Evolutionary conservation across 1,140 invertebrate genomes (phyloP), one percentile per base, ranked within the genome.

Genomic region (Plodia interpunctella): DNA sequence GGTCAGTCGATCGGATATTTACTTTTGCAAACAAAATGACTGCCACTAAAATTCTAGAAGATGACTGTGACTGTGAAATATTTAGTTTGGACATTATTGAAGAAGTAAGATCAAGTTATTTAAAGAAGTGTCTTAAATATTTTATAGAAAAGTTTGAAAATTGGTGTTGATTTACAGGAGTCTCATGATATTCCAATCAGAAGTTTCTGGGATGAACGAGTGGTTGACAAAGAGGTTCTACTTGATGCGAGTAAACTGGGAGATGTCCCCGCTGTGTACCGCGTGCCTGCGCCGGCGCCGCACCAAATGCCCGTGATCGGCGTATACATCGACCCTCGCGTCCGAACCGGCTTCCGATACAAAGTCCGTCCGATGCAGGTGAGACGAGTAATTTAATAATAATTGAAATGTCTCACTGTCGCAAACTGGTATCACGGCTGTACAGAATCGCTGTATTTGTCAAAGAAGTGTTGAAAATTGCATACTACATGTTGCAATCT

Each of bases 331-430:
- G 94, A 96, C 83, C 91, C 91, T 32, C 87, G 92, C 56, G 93
- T 96, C 56, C 87, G 93, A 52, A 92, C 94, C 58, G 94, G 95
- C 35, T 96, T 95, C 90, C 90, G 91, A 76, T 96, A 96, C 89
- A 92, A 93, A 86, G 94, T 95, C 35, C 92, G 91, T 72, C 92
- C 92, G 0, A 88, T 94, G 72, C 90, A 91, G 70, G 88, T 91
- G 78, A 90, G 87, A 84, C 65, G 72, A 86, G 77, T 76, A 68
- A 72, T 78, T 67, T 64, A 68, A n/a, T n/a, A n/a, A n/a, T n/a
- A n/a, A 70, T 70, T 65, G 55, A 59, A 57, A 52, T 1, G 49
- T 67, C 30, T 57, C 54, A 60, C 56, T n/a, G 67, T 72, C 65
- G 67, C 63, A 70, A 62, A 49, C 63, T 55, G 59, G 28, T 63